phyloP scores from a whole-genome alignment of 2,113 vertebrate species.

The Anser cygnoides region DNA sequence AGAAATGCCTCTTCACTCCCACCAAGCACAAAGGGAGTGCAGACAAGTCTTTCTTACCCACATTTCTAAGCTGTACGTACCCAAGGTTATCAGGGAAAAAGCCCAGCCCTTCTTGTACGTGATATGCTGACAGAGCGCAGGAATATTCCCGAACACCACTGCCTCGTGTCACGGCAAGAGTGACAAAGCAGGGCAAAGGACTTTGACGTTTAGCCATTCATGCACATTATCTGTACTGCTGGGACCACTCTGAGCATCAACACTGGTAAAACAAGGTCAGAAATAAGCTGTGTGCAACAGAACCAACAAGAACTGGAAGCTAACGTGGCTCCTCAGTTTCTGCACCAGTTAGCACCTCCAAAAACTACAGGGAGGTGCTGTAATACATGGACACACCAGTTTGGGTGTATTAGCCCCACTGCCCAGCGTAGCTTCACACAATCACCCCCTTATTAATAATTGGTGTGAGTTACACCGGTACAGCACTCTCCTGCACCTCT shows the following conservation, averaged over 20 bases:
- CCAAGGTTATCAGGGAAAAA: neutral
- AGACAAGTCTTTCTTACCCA: neutral
- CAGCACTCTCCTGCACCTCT: neutral
- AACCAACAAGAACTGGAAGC: neutral
- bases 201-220: neutral
- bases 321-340: neutral
- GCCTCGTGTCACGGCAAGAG: neutral
- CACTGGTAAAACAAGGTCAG: neutral
- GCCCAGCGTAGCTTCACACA: neutral
- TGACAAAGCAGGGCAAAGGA: neutral
- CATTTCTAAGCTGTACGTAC: neutral
- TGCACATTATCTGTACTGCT: neutral
- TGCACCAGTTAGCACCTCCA: accelerated
- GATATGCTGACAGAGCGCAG: neutral
- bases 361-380: accelerated
- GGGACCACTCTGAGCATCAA: neutral
- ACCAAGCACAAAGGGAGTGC: neutral
- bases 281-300: accelerated
- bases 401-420: neutral
- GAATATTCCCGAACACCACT: neutral
- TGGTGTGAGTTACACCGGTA: neutral
- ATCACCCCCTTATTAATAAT: neutral
- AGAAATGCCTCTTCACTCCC: neutral
- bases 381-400: accelerated
- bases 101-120: neutral